Conservation (phyloP, 2,797 vertebrate species). For the Pipistrellus pipistrellus region DNA sequence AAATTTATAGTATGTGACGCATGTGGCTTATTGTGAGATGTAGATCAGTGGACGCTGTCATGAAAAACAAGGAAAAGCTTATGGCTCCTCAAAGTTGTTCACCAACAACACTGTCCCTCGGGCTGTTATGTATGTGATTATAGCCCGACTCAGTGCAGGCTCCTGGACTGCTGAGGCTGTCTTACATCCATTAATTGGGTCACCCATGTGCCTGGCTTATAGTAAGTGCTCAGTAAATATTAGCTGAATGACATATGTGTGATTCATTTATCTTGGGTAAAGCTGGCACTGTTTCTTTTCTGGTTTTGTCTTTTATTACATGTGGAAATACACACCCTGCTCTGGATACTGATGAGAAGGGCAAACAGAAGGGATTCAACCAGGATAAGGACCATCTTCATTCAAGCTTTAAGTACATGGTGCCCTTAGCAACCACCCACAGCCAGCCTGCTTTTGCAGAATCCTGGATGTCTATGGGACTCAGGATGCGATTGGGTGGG, state of each 20-base stretch:
- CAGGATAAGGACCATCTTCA: neutral
- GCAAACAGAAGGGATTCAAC: neutral
- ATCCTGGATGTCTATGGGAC: neutral
- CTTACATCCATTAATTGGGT: neutral
- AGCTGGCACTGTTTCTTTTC: neutral
- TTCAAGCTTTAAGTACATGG: neutral
- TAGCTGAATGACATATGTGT: neutral
- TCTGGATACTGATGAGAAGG: neutral
- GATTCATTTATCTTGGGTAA: slow-evolving; percentile 33
- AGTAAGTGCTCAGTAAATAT: slow-evolving; percentile 17
- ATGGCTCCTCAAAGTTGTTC: neutral
- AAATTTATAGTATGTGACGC: neutral
- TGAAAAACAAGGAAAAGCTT: slow-evolving; percentile 22
- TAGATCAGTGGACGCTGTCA: neutral
- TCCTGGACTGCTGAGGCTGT: neutral
- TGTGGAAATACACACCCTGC: neutral
- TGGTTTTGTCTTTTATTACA: neutral
- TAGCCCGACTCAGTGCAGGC: neutral
- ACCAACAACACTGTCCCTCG: neutral
- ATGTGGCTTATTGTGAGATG: neutral
- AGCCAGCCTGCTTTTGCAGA: neutral
- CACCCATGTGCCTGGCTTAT: neutral
- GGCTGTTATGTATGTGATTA: neutral
- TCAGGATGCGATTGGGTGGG: neutral
- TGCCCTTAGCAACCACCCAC: neutral